Evolutionary conservation across 1,140 invertebrate species (phyloP), one percentile per base, ranked within the genome.

Genomic region (Samia ricini): DNA sequence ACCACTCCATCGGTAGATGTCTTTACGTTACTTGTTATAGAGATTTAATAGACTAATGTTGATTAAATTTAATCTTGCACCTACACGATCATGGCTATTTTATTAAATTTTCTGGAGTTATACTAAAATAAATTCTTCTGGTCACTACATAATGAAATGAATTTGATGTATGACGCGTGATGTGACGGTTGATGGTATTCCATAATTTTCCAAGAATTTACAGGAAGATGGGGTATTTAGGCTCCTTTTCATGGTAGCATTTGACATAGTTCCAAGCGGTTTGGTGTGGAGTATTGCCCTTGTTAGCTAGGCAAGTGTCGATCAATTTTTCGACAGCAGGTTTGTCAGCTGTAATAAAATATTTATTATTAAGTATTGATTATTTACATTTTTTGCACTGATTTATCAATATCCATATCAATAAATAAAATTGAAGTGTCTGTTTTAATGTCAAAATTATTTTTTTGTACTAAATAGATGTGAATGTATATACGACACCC

Each of bases 241-340:
- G 82, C 71, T 90, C 89, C 66, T 91, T 91, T 67, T 91, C 89
- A 74, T 91, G 91, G 76, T 91, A 92, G 74, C 91, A 92, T 56
- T 91, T 91, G 71, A 90, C 84, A 67, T 91, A 91, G 70, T 91
- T 91, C 89, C 90, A 91, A n/a, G 89, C 89, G 4, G 85, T 89
- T 65, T 91, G 87, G 24, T 91, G 85, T 0, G 88, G 85, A 7
- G 88, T 88, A 68, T 82, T 89, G 59, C 91, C 91, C 57, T 91
- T 90, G 78, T 85, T 86, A 22, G 83, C 81, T 18, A 90, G 63
- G 68, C 90, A 91, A 42, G 79, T 61, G 69, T 91, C 88, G 56
- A 91, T 91, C 63, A 88, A 61, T 61, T 88, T 89, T 63, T 89
- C 88, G 0, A 90, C 90, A 7, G 68, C 70, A 2, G 82, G 79